phyloP scores from a whole-genome alignment of 2,888 invertebrate species.

The Ophion obscuratus region DNA sequence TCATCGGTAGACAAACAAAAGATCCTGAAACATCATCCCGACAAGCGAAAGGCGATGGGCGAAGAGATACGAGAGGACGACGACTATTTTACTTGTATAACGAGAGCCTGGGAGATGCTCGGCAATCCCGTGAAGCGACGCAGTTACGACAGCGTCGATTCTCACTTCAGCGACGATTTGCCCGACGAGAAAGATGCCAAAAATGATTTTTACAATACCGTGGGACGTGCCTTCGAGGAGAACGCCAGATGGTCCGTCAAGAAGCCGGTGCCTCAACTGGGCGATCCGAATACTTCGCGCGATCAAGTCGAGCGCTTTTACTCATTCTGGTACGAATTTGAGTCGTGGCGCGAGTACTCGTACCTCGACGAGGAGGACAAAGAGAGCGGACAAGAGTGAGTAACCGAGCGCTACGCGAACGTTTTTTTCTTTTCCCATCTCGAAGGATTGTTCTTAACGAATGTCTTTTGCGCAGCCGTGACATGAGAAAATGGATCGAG shows the following conservation, averaged over 20 bases:
- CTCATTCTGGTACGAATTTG: constrained; percentile 99
- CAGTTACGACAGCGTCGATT: constrained; percentile 98
- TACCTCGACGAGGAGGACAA: constrained; percentile 99
- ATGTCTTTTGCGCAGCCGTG: constrained; percentile 86
- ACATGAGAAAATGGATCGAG: constrained; percentile 98
- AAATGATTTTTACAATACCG: constrained; percentile 90
- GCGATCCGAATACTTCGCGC: constrained; percentile 90
- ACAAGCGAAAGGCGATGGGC: constrained; percentile 96
- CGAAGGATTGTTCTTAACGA: not conserved
- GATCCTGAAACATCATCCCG: constrained; percentile 98
- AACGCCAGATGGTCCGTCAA: constrained; percentile 97
- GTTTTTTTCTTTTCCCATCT: not conserved
- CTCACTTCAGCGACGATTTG: constrained; percentile 94
- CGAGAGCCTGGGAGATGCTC: constrained; percentile 97
- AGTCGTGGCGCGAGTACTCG: constrained; percentile 99
- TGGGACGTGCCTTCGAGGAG: constrained; percentile 88
- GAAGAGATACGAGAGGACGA: constrained; percentile 95
- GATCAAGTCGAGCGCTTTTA: constrained; percentile 97
- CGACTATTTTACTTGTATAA: constrained; percentile 99
- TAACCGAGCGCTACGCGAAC: constrained; percentile 29
- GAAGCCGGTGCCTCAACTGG: constrained; percentile 93
- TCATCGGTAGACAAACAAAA: constrained; percentile 88
- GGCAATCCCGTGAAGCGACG: constrained; percentile 92
- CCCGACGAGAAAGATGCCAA: constrained; percentile 92
- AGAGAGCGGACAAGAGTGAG: constrained; percentile 95